Conservation (phyloP, 1,140 invertebrate species). For the Drosophila nannoptera region DNA sequence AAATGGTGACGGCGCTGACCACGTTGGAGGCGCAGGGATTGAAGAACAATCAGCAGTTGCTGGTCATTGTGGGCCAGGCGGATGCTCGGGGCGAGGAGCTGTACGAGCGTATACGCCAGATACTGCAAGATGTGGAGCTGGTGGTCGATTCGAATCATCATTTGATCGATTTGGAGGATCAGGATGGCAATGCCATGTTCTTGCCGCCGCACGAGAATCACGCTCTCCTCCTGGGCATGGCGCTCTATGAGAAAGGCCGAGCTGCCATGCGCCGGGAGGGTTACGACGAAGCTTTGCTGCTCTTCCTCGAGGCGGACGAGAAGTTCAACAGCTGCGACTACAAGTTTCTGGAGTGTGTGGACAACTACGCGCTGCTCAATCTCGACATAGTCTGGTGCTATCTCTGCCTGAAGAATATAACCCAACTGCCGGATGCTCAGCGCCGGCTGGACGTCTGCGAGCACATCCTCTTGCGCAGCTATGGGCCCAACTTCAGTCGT, state of each 20-base stretch:
- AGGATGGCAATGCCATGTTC: slow-evolving; percentile 85
- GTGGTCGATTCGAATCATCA: slow-evolving; percentile 56
- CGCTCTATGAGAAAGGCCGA: slow-evolving; percentile 87
- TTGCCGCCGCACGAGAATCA: slow-evolving; percentile 84
- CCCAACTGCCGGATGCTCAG: slow-evolving; percentile 86
- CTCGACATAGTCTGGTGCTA: slow-evolving; percentile 93
- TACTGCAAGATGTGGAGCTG: slow-evolving; percentile 64
- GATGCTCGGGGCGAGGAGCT: slow-evolving; percentile 51
- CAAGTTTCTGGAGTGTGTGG: slow-evolving; percentile 84
- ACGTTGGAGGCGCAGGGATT: slow-evolving; percentile 80
- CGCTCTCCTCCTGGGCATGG: slow-evolving; percentile 85
- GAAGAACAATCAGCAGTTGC: slow-evolving; percentile 84
- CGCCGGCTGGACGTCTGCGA: slow-evolving; percentile 84
- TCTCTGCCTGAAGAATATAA: slow-evolving; percentile 84
- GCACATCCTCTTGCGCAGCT: slow-evolving; percentile 83
- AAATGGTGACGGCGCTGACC: slow-evolving; percentile 81
- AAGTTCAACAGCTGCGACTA: slow-evolving; percentile 86
- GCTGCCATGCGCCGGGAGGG: slow-evolving; percentile 83
- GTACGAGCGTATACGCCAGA: slow-evolving; percentile 63
- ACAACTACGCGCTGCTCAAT: slow-evolving; percentile 89
- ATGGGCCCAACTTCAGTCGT: slow-evolving; percentile 85
- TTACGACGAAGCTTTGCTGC: slow-evolving; percentile 84
- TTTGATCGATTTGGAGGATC: slow-evolving; percentile 84
- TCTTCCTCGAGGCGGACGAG: slow-evolving; percentile 87
- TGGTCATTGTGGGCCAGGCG: slow-evolving; percentile 81